Conservation (phyloP, 2,113 vertebrate genomes). For the Petrocephalus zakoni region DNA sequence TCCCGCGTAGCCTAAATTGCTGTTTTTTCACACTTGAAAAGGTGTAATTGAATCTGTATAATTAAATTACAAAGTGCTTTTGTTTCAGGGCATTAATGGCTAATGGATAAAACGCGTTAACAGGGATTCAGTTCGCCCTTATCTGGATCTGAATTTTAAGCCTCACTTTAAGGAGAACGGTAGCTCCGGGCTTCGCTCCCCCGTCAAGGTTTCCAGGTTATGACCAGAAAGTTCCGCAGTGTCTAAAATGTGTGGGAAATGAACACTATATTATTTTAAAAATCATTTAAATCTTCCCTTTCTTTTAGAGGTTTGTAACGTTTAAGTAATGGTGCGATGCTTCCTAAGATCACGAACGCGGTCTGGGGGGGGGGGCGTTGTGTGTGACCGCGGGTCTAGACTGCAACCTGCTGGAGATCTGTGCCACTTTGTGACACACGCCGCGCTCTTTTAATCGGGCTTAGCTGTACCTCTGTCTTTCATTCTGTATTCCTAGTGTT, state of each 20-base stretch:
- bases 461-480: not conserved
- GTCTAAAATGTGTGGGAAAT: not conserved
- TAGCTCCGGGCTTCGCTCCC: not conserved
- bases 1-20: not conserved
- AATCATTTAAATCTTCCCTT: not conserved
- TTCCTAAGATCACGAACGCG: not conserved
- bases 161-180: not conserved
- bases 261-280: not conserved
- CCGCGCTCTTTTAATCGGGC: not conserved
- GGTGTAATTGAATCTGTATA: constrained; percentile 6
- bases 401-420: not conserved
- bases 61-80: constrained; percentile 9
- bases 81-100: constrained; percentile 1
- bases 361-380: not conserved
- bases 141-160: not conserved
- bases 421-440: not conserved
- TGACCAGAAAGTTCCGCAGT: not conserved
- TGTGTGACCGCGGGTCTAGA: not conserved
- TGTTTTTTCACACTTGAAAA: constrained; percentile 1
- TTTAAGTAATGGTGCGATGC: not conserved
- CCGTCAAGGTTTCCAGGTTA: not conserved
- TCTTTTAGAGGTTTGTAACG: not conserved
- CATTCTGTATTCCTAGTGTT: not conserved
- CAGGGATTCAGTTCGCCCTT: not conserved
- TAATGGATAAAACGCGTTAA: not conserved